Base-by-base conservation (phyloP, 2,797 vertebrate species). In the Notoglanidium macrostoma region DNA sequence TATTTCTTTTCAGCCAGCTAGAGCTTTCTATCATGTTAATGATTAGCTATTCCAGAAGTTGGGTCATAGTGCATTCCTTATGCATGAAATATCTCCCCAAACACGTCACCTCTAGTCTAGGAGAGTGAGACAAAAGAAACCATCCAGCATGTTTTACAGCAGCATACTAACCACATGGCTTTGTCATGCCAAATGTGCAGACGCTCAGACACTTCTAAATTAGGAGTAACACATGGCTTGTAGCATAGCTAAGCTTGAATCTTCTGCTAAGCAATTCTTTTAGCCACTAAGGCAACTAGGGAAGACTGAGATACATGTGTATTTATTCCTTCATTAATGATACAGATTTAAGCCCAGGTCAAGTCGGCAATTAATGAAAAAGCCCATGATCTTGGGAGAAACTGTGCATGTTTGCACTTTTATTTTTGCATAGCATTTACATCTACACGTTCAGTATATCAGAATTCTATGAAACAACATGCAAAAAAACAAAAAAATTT, bases 11-110 rank as follows among this genome's bases (percentile, higher is more conserved):
- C 81, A 32, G 63, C 63, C 61, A 83, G 63, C 5, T 51, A 51
- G 10, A 51, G n/a, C 63, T 54, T 83, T 83, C n/a, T 61, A 61
- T 74, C 68, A 73, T 65, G 76, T 73, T 88, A 72, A 85, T 88
- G 44, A 73, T 74, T 80, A 85, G 26, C 74, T 85, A 17, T 77
- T 32, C 55, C n/a, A 61, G 15, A n/a, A 86, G 65, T 19, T 55
- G 21, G 51, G 49, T 79, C 57, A 86, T 26, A 79, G 76, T 68
- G 26, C 83, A 85, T 85, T 80, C 83, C 76, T 85, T 15, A 40
- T 21, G 74, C 40, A 51, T 46, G 15, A 81, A 70, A 44, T 79
- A 29, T 70, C 65, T 61, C 23, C n/a, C 19, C n/a, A 14, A 82
- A 76, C 70, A 83, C 46, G 49, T 87, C 76, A 78, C 23, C 73